Percentiles rank a stretch among this genome's conserved stretches.
Conservation (phyloP, 2,797 vertebrate species). For the Periparus ater region DNA sequence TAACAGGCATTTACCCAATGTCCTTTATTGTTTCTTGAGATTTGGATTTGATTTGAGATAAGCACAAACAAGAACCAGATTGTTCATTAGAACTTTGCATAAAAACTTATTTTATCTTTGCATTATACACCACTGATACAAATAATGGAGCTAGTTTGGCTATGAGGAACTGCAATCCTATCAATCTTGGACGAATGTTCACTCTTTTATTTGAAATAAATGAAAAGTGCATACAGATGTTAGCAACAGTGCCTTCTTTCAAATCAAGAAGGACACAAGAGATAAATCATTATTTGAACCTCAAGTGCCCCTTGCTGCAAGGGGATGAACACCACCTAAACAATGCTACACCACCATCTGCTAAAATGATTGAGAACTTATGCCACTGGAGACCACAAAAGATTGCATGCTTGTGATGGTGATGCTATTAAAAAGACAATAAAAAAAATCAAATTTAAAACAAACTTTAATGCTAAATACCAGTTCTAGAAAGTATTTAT, state of each 20-base stretch:
- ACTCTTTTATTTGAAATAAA: slow-evolving; percentile 14
- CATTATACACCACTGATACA: slow-evolving; percentile 8
- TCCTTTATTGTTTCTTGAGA: slow-evolving; percentile 46
- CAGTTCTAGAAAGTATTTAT: background rate
- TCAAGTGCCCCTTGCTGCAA: background rate
- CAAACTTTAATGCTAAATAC: background rate
- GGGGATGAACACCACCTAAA: background rate
- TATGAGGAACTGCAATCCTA: background rate
- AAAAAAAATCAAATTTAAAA: background rate
- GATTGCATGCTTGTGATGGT: background rate
- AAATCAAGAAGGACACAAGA: background rate
- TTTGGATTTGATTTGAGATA: slow-evolving; percentile 42
- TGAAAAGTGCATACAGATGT: background rate
- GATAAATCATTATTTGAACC: background rate
- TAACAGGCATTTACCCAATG: slow-evolving; percentile 13
- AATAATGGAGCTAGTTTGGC: slow-evolving; percentile 47
- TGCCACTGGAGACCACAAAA: background rate
- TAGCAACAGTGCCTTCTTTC: slow-evolving; percentile 46
- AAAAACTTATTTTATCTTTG: slow-evolving; percentile 60
- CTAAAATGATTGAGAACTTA: background rate
- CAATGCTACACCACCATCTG: background rate
- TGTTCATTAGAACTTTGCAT: slow-evolving; percentile 53
- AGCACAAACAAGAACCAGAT: slow-evolving; percentile 61
- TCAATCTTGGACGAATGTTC: slow-evolving; percentile 36
- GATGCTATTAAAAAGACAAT: background rate